A percentile compares a stretch with the other conserved stretches of the same genome.
phyloP scores from a whole-genome alignment of 2,797 vertebrate species.

The Hippoglossus hippoglossus region DNA sequence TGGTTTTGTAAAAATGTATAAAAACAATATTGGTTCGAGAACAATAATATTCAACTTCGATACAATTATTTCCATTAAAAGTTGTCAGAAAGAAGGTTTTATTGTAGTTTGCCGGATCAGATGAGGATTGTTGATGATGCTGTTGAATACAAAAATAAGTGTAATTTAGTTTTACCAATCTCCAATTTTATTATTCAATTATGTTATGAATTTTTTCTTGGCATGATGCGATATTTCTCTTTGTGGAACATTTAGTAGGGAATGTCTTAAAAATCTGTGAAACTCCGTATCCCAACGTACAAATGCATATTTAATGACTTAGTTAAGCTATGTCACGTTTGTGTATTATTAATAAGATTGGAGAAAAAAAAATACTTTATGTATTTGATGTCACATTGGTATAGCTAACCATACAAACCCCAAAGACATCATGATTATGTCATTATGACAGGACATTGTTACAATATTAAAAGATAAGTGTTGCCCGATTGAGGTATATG shows the following conservation, averaged over 20 bases:
- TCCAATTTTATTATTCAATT: constrained; percentile 34
- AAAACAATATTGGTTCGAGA: not conserved
- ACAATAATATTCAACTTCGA: not conserved
- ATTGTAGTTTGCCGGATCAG: not conserved
- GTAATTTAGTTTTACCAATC: not conserved
- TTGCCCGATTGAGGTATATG: not conserved
- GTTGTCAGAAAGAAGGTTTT: not conserved
- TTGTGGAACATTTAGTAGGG: constrained; percentile 33
- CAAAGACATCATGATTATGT: too few relatives aligned
- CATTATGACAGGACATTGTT: not conserved
- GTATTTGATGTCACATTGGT: constrained; percentile 10
- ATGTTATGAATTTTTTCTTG: constrained; percentile 28
- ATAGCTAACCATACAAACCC: constrained; percentile 8
- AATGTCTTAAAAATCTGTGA: constrained; percentile 56
- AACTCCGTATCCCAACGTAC: constrained; percentile 58
- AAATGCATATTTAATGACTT: constrained; percentile 70
- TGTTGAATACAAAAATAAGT: constrained; percentile 7
- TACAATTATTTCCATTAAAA: not conserved
- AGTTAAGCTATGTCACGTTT: constrained; percentile 64
- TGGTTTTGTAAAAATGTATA: not conserved
- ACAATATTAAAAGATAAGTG: not conserved
- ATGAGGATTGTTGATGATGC: not conserved
- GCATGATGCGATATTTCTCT: constrained; percentile 11
- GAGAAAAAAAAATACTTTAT: constrained; percentile 37
- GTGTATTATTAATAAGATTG: constrained; percentile 65